These are phyloP conservation scores for Chrysaora quinquecirrha DNA, from an alignment of 30 jellyfish, hydroid and myxozoan species.

Conservation along the genomic window DNA sequence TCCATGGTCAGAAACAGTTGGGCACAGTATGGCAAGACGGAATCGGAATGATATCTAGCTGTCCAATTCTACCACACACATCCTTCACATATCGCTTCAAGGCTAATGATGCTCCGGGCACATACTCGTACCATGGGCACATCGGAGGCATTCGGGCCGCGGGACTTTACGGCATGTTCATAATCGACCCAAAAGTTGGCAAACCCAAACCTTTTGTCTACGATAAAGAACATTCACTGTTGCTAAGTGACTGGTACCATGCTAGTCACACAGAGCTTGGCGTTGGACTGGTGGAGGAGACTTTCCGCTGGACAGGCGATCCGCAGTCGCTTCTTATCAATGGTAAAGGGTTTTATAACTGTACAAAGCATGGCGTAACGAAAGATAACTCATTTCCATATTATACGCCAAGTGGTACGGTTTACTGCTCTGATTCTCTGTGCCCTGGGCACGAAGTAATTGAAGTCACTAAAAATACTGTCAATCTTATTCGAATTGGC, in stretches of 20 bases:
- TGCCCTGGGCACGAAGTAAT: slow-evolving; percentile 54
- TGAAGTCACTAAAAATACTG: slow-evolving; percentile 20
- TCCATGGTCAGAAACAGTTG: slow-evolving; percentile 51
- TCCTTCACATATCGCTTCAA: slow-evolving; percentile 53
- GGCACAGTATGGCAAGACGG: slow-evolving; percentile 74
- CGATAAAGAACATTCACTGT: slow-evolving; percentile 44
- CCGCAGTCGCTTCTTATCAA: slow-evolving; percentile 56
- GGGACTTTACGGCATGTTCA: slow-evolving; percentile 60
- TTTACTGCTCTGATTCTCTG: slow-evolving; percentile 45
- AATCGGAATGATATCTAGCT: slow-evolving; percentile 47
- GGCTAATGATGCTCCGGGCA: slow-evolving; percentile 48
- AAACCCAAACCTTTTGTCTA: slow-evolving; percentile 8
- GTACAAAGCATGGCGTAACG: slow-evolving; percentile 56
- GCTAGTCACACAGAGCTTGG: slow-evolving; percentile 53
- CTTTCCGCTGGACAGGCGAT: slow-evolving; percentile 65
- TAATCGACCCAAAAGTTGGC: slow-evolving; percentile 27
- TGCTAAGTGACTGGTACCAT: slow-evolving; percentile 66
- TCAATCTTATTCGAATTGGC: slow-evolving; percentile 40
- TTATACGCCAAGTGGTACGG: slow-evolving; percentile 35
- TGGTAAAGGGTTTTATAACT: slow-evolving; percentile 48
- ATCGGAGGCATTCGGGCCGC: slow-evolving; percentile 60
- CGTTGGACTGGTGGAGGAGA: slow-evolving; percentile 56
- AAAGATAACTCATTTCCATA: slow-evolving; percentile 26
- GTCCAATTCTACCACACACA: slow-evolving; percentile 57
- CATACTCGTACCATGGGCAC: slow-evolving; percentile 61